Evolutionary conservation across 2,797 vertebrate genomes (phyloP).

Genomic region (Acipenser oxyrinchus): DNA sequence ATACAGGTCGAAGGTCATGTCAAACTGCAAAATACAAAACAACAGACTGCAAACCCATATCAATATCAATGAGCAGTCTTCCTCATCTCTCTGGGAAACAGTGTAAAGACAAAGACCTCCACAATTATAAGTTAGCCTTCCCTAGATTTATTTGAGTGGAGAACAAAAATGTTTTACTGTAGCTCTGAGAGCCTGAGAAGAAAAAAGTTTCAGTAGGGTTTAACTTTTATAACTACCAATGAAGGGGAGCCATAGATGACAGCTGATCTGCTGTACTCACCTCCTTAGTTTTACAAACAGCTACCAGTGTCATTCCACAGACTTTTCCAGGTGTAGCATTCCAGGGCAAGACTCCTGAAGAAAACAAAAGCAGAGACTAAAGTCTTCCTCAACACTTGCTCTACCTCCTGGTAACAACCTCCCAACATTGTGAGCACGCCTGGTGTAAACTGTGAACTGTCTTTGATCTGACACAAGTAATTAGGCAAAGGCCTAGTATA

Average conservation of each 20-base stretch:
- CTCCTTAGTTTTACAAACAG: slow-evolving; percentile 89
- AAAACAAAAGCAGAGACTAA: slow-evolving; percentile 7
- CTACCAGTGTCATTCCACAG: slow-evolving; percentile 85
- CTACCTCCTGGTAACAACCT: background rate
- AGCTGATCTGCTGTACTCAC: slow-evolving; percentile 48
- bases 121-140: too few species aligned
- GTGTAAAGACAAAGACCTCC: too few species aligned
- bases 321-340: slow-evolving; percentile 89
- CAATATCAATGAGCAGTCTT: too few species aligned
- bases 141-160: too few species aligned
- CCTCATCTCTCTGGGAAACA: too few species aligned
- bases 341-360: slow-evolving; percentile 86
- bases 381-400: background rate
- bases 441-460: too few species aligned
- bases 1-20: slow-evolving; percentile 90
- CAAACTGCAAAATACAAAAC: slow-evolving; percentile 66
- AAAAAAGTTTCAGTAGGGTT: too few species aligned
- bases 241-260: background rate
- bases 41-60: slow-evolving; percentile 62
- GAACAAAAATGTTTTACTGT: too few species aligned
- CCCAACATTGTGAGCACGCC: background rate
- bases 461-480: too few species aligned
- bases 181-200: too few species aligned
- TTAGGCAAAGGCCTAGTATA: too few species aligned
- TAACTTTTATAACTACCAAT: too few species aligned